Evolutionary conservation across 1,140 invertebrate genomes (phyloP).

Genomic region (Holotrichia oblita): DNA sequence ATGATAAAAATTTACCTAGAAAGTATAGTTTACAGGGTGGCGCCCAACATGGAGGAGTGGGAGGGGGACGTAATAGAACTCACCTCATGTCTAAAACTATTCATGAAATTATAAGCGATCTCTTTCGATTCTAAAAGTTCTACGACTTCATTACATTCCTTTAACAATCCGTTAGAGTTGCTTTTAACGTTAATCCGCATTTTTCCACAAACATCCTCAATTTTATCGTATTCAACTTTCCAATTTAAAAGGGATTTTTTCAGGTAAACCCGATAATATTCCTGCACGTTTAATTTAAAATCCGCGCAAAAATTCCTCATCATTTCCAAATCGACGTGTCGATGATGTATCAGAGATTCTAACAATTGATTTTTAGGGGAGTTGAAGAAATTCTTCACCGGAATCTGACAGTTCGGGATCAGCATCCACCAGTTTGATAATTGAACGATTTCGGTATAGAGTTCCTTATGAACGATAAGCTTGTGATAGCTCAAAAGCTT

Average conservation of each 20-base stretch:
- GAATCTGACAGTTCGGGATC: slow-evolving; percentile 43
- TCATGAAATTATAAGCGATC: slow-evolving; percentile 34
- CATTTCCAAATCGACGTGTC: slow-evolving; percentile 44
- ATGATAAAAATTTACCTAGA: slow-evolving; percentile 56
- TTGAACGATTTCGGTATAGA: slow-evolving; percentile 23
- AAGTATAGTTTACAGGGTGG: too few species aligned
- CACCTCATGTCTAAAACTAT: slow-evolving; percentile 47
- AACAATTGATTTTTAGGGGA: slow-evolving; percentile 44
- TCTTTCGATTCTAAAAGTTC: slow-evolving; percentile 45
- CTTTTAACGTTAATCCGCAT: slow-evolving; percentile 46
- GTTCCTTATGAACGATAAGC: neutral
- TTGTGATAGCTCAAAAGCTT: slow-evolving; percentile 42
- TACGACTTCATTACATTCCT: slow-evolving; percentile 48
- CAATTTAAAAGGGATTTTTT: slow-evolving; percentile 50
- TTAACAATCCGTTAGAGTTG: slow-evolving; percentile 43
- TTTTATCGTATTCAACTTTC: slow-evolving; percentile 52
- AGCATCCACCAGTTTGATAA: slow-evolving; percentile 54
- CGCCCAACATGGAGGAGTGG: too few species aligned
- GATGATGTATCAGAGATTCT: slow-evolving; percentile 46
- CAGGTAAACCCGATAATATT: slow-evolving; percentile 51
- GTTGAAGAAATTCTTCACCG: slow-evolving; percentile 50
- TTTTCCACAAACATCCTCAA: slow-evolving; percentile 43
- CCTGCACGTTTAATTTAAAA: slow-evolving; percentile 50
- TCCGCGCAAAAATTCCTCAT: slow-evolving; percentile 53
- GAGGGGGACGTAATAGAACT: too few species aligned